These are phyloP conservation scores for Macaca nemestrina DNA, from an alignment of 2,113 vertebrate species.

Conservation along the genomic window DNA sequence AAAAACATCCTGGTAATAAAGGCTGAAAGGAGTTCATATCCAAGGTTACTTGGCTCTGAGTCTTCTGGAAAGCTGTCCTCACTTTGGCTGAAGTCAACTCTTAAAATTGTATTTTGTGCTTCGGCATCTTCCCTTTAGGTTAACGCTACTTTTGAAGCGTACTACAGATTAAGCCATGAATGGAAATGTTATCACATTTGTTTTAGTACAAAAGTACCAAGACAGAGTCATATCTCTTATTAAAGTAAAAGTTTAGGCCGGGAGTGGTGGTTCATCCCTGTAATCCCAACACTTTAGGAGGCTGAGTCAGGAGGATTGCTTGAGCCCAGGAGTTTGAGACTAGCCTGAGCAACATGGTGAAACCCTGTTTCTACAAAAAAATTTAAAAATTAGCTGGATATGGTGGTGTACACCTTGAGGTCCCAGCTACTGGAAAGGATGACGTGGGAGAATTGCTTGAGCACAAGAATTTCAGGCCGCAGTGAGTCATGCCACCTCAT, in stretches of 20 bases:
- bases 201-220: background rate
- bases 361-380: too few relatives aligned
- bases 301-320: too few relatives aligned
- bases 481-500: too few relatives aligned
- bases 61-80: background rate
- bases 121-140: background rate
- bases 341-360: too few relatives aligned
- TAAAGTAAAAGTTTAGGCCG: background rate
- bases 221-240: background rate
- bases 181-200: background rate
- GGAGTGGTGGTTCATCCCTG: too few relatives aligned
- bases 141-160: background rate
- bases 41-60: background rate
- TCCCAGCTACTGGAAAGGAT: too few relatives aligned
- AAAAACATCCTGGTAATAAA: background rate
- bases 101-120: background rate
- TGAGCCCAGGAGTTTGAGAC: too few relatives aligned
- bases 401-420: too few relatives aligned
- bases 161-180: background rate
- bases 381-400: too few relatives aligned
- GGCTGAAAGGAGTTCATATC: background rate
- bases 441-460: too few relatives aligned
- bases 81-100: background rate
- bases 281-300: too few relatives aligned
- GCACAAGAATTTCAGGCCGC: too few relatives aligned